phyloP scores from a whole-genome alignment of 2,113 vertebrate genomes.

The Hirundichthys speculiger region DNA sequence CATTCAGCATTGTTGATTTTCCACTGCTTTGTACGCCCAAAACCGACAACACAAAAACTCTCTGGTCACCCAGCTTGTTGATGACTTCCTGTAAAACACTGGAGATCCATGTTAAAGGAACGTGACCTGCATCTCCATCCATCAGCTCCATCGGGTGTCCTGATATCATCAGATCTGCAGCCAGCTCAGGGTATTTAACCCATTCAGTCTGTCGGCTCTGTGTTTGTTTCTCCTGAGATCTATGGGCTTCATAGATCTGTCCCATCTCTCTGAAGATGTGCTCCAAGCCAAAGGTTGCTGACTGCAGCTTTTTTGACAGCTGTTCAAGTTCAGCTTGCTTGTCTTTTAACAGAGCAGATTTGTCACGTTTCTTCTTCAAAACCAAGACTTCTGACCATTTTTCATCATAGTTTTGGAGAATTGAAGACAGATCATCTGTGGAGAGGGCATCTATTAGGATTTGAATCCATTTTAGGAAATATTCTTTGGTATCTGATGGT shows the following conservation, averaged over 20 bases:
- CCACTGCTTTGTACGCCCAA: constrained; percentile 82
- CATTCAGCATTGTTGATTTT: constrained; percentile 81
- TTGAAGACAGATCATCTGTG: constrained; percentile 35
- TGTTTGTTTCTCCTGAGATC: constrained; percentile 18
- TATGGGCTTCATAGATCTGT: constrained; percentile 82
- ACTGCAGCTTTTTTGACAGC: constrained; percentile 58
- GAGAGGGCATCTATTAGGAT: constrained; percentile 60
- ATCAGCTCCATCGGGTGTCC: constrained; percentile 84
- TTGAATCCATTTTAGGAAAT: constrained; percentile 77
- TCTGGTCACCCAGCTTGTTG: constrained; percentile 74
- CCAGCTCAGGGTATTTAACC: constrained; percentile 64
- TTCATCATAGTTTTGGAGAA: constrained; percentile 58
- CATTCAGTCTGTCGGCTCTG: neutral
- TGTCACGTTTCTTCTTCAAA: constrained; percentile 52
- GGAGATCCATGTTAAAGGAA: constrained; percentile 81
- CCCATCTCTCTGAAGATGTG: constrained; percentile 82
- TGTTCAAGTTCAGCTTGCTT: constrained; percentile 57
- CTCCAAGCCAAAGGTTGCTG: constrained; percentile 74
- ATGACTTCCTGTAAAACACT: constrained; percentile 79
- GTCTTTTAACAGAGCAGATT: constrained; percentile 3
- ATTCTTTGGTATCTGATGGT: constrained; percentile 50
- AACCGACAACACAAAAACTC: constrained; percentile 83
- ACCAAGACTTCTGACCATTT: constrained; percentile 60
- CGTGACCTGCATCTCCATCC: constrained; percentile 83
- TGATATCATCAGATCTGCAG: constrained; percentile 79